Percentiles rank a stretch among this genome's conserved stretches.
Conservation (phyloP, 2,113 vertebrate species). For the Aramus guarauna region DNA sequence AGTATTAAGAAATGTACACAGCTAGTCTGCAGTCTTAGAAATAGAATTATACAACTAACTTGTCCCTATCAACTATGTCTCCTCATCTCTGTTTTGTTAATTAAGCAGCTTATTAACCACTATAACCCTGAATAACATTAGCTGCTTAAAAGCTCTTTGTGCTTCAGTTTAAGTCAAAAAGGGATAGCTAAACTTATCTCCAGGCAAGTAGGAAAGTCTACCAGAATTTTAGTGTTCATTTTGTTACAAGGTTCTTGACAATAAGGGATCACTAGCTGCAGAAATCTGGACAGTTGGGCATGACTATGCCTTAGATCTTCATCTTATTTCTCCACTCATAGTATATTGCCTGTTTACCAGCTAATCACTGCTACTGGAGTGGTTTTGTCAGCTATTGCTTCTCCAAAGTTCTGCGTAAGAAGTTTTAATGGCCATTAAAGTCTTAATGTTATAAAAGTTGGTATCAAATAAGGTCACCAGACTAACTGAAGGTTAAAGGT, state of each 20-base stretch:
- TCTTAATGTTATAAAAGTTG: not conserved
- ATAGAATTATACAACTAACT: not conserved
- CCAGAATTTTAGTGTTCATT: not conserved
- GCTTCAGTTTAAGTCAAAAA: conserved; percentile 3
- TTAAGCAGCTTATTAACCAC: not conserved
- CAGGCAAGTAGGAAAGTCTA: not conserved
- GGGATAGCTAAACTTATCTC: not conserved
- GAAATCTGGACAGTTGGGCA: not conserved
- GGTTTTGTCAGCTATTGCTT: not conserved
- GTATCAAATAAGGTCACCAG: not conserved
- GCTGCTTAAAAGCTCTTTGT: not conserved
- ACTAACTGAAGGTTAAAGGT: not conserved
- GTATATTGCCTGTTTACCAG: not conserved
- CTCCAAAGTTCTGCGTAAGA: not conserved
- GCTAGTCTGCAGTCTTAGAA: not conserved
- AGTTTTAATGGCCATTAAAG: not conserved
- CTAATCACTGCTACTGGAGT: not conserved
- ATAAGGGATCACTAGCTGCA: not conserved
- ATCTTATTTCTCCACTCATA: not conserved
- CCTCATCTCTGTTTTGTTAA: not conserved
- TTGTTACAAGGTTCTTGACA: not conserved
- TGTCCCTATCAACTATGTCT: not conserved
- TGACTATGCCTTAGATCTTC: not conserved
- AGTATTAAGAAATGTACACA: not conserved
- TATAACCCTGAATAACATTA: not conserved